Evolutionary conservation across 2,888 invertebrate genomes (phyloP).

Genomic region (Auanema freiburgensis): DNA sequence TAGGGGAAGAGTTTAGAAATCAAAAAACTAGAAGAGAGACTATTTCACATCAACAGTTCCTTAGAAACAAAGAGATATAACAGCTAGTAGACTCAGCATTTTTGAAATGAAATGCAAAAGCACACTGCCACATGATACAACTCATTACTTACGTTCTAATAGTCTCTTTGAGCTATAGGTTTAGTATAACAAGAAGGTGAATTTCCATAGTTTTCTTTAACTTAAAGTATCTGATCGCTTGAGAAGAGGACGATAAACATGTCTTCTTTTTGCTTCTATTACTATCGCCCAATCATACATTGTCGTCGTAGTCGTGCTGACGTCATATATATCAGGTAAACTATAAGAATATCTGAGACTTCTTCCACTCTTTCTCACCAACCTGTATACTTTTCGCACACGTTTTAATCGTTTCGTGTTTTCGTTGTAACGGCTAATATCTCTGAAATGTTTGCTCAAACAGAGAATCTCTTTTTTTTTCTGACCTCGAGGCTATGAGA

Average conservation of each 20-base stretch:
- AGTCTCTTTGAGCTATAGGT: too few species aligned
- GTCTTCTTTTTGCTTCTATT: slow-evolving; percentile 46
- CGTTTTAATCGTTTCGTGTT: slow-evolving; percentile 57
- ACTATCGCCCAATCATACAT: slow-evolving; percentile 60
- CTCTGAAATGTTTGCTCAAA: slow-evolving; percentile 36
- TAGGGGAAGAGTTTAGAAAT: too few species aligned
- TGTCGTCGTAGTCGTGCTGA: slow-evolving; percentile 51
- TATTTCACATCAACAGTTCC: too few species aligned
- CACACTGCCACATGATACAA: too few species aligned
- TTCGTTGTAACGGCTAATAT: slow-evolving; percentile 54
- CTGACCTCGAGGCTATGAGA: slow-evolving; percentile 55
- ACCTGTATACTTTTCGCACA: slow-evolving; percentile 55
- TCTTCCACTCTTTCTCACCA: slow-evolving; percentile 8
- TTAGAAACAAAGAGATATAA: too few species aligned
- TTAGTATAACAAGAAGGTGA: too few species aligned
- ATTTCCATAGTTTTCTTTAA: too few species aligned
- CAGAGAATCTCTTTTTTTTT: neutral
- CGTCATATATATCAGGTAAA: slow-evolving; percentile 57
- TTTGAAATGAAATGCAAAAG: too few species aligned
- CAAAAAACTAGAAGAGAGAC: too few species aligned
- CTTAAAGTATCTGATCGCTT: neutral
- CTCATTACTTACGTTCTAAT: too few species aligned
- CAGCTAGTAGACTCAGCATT: too few species aligned
- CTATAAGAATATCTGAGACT: slow-evolving; percentile 21
- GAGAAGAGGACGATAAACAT: slow-evolving; percentile 27